Percentiles rank a stretch among this genome's conserved stretches.
phyloP scores from a whole-genome alignment of 2,888 invertebrate genomes.

The Tenodera sinensis region DNA sequence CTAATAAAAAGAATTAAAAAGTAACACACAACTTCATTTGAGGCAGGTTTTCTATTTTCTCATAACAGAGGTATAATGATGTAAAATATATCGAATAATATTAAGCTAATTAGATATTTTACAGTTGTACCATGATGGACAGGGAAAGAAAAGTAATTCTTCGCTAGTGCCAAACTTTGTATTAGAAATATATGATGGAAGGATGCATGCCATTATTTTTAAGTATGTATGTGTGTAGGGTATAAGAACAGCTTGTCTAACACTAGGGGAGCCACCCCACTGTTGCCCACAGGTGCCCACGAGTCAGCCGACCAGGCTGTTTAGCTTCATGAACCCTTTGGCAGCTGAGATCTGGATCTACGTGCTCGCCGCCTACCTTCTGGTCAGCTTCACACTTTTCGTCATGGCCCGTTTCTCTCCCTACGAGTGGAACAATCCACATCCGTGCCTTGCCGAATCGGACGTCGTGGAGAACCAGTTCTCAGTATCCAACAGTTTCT shows the following conservation, averaged over 20 bases:
- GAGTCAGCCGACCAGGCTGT: constrained; percentile 80
- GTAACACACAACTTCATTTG: no score
- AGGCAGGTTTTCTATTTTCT: no score
- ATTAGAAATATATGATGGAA: no score
- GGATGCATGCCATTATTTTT: background rate
- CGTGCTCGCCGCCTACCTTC: constrained; percentile 87
- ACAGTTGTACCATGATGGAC: no score
- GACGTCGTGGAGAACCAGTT: constrained; percentile 94
- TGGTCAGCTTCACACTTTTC: constrained; percentile 91
- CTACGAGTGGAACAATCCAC: constrained; percentile 87
- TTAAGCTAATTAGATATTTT: no score
- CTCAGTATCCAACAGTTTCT: constrained; percentile 92
- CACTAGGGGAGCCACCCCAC: background rate
- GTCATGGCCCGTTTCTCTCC: constrained; percentile 96
- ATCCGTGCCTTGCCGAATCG: constrained; percentile 75
- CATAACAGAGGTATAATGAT: no score
- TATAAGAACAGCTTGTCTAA: background rate
- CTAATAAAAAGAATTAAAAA: no score
- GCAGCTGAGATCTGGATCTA: constrained; percentile 97
- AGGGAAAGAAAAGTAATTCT: no score
- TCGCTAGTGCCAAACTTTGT: no score
- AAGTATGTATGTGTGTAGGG: background rate
- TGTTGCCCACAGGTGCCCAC: constrained; percentile 68
- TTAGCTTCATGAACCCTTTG: constrained; percentile 95
- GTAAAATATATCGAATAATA: no score